These are phyloP conservation scores for Fragum sueziense DNA, from an alignment of 2,888 invertebrate genomes.

Conservation along the genomic window DNA sequence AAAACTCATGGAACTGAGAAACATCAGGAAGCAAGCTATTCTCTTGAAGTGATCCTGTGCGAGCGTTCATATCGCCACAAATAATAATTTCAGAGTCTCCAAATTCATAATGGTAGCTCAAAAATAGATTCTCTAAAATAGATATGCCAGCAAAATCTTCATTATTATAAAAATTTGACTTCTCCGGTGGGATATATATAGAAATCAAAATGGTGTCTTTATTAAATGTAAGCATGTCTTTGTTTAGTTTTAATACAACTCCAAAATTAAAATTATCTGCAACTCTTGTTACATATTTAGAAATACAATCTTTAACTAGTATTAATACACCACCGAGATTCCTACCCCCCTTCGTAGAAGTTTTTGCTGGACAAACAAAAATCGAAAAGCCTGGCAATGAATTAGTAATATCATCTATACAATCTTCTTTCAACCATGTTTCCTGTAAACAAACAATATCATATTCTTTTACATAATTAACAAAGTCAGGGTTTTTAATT, in stretches of 20 bases:
- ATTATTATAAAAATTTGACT: background rate
- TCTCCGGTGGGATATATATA: background rate
- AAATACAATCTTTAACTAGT: background rate
- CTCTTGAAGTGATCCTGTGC: background rate
- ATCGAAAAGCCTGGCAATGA: background rate
- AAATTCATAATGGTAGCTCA: background rate
- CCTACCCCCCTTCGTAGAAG: background rate
- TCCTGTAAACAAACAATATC: constrained; percentile 1
- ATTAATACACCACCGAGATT: constrained; percentile 2
- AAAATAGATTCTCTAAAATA: background rate
- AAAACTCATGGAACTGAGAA: background rate
- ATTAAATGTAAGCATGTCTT: background rate
- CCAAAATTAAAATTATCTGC: background rate
- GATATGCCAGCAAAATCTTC: background rate
- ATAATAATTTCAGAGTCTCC: background rate
- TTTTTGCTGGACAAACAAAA: background rate
- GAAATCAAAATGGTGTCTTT: background rate
- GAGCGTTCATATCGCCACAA: constrained; percentile 10
- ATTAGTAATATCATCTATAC: background rate
- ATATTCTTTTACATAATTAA: too few species aligned
- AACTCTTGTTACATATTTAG: background rate
- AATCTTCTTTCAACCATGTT: background rate
- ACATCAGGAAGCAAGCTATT: background rate
- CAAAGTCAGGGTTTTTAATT: too few species aligned
- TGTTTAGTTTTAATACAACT: background rate